Conservation (phyloP, 2,888 invertebrate genomes). For the Agrochola litura region DNA sequence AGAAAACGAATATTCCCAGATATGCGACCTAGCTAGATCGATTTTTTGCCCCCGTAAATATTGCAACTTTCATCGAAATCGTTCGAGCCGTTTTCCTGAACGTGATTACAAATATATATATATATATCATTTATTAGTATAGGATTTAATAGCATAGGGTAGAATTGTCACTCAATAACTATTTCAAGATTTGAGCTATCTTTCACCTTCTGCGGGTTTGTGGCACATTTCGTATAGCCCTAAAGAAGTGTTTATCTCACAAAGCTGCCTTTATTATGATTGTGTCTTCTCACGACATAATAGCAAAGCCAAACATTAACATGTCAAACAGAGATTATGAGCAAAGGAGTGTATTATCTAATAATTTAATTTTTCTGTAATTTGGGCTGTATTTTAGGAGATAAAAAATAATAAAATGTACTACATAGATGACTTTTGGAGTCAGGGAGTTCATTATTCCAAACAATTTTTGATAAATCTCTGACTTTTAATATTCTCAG, state of each 20-base stretch:
- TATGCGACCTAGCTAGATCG: too few relatives aligned
- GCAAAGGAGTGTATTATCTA: neutral
- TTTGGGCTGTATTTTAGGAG: neutral
- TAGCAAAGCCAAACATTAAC: constrained; percentile 25
- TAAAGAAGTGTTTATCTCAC: constrained; percentile 28
- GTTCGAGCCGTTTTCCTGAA: too few relatives aligned
- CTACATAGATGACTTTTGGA: neutral
- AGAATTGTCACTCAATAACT: neutral
- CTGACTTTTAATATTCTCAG: too few relatives aligned
- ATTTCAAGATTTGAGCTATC: constrained; percentile 1
- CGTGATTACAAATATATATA: too few relatives aligned
- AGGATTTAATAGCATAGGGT: too few relatives aligned
- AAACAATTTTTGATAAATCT: neutral
- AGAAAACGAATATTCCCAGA: too few relatives aligned
- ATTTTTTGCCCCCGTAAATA: too few relatives aligned
- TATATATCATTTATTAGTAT: too few relatives aligned
- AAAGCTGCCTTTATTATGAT: constrained; percentile 42
- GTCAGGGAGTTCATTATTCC: neutral
- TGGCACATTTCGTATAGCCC: neutral
- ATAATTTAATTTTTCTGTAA: constrained; percentile 3
- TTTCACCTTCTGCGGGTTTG: neutral
- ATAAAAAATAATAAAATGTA: neutral
- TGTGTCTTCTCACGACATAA: constrained; percentile 19
- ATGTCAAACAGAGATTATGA: constrained; percentile 16
- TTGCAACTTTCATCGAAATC: too few relatives aligned